Base-by-base conservation (phyloP, 2,888 invertebrate species). In the Catonia carolina region DNA sequence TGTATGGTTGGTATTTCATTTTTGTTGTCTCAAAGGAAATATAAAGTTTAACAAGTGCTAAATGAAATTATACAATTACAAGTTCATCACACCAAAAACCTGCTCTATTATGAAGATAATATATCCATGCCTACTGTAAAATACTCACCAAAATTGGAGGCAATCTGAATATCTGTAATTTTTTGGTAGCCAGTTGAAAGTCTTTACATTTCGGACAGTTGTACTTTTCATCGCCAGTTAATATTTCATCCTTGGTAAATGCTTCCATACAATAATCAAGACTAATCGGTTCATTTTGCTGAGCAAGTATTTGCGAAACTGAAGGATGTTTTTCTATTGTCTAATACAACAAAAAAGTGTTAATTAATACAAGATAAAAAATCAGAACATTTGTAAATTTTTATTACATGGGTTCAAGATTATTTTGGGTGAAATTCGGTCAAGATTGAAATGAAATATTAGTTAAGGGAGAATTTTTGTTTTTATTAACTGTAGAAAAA, bases 161-260 rank as follows among this genome's bases (percentile, higher is more conserved):
- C 64, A 92, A 74, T 64, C 87, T 79, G 93, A 94, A 95, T 53
- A 95, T 87, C 73, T 93, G 91, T 69, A 95, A 77, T 71, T 90
- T 91, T 74, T 94, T 94, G 63, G 86, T 86, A 55, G 94, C 92
- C 54, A 89, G 84, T 69, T 89, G 89, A 69, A 84, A 85, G 66
- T 83, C 79, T 69, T 86, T 84, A 74, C 94, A 95, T 67, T 82
- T 82, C 57, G 85, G 81, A 75, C 94, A 94, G 71, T 86, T 86
- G 75, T 91, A 92, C 70, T 85, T 84, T 70, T 89, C 84, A 69
- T 91, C 90, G 53, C 77, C 78, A 22, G 76, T 77, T 17, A 95
- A 75, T 41, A 85, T 81, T 75, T 95, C 95, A 70, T 89, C 86
- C 52, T 84, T 82, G 3, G 92, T 93, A 76, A 95, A 95, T 31